Percentiles rank a stretch among this genome's conserved stretches.
phyloP scores from a whole-genome alignment of 1,140 invertebrate species.

The Eupristina koningsbergeri region DNA sequence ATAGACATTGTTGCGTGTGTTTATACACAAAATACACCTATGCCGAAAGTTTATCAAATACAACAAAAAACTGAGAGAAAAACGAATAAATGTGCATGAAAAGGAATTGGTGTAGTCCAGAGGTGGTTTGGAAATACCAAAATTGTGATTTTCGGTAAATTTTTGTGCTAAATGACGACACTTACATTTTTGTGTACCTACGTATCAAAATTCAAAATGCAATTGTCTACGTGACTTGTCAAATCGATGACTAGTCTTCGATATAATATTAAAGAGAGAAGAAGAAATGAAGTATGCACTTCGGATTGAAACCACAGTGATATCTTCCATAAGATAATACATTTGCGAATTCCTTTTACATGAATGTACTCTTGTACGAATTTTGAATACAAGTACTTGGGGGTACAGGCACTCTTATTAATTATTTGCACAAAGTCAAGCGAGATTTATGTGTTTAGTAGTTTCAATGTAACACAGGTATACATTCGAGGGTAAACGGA shows the following conservation, averaged over 20 bases:
- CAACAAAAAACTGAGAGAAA: too few species aligned
- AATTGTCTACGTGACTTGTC: too few species aligned
- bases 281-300: conserved; percentile 9
- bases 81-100: too few species aligned
- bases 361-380: not conserved
- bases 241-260: too few species aligned
- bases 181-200: not conserved
- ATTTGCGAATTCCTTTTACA: not conserved
- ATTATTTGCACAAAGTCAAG: not conserved
- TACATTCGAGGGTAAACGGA: not conserved
- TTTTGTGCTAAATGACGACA: conserved; percentile 55
- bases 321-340: not conserved
- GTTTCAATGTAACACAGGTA: not conserved
- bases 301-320: conserved; percentile 13
- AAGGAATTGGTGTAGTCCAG: too few species aligned
- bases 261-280: too few species aligned
- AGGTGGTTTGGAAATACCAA: conserved; percentile 55
- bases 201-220: not conserved
- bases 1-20: too few species aligned
- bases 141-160: conserved; percentile 65
- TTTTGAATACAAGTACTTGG: not conserved
- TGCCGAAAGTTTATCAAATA: too few species aligned
- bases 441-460: conserved; percentile 36
- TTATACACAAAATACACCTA: too few species aligned
- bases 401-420: conserved; percentile 10